These are phyloP conservation scores for Lutraria lutraria DNA, from an alignment of 2,888 invertebrate genomes.

Conservation along the genomic window DNA sequence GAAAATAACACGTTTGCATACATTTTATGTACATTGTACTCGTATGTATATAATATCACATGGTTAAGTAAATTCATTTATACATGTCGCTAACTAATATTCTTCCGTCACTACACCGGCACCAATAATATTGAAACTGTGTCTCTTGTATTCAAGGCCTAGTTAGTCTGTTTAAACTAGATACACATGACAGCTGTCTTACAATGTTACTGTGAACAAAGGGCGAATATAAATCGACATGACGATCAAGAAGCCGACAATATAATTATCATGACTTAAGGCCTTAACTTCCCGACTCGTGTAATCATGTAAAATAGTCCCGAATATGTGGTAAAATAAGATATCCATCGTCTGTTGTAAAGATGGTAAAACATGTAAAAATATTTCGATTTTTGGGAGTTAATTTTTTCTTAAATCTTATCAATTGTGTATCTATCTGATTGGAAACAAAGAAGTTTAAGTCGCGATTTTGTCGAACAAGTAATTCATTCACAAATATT, in stretches of 20 bases:
- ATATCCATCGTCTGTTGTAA: background rate
- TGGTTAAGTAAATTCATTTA: too few relatives aligned
- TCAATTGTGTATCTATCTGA: too few relatives aligned
- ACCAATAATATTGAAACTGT: background rate
- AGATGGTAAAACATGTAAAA: background rate
- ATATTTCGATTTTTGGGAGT: too few relatives aligned
- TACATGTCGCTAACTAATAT: too few relatives aligned
- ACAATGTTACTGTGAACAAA: background rate
- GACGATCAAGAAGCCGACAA: background rate
- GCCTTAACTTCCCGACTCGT: slow-evolving; percentile 16
- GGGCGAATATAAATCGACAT: background rate
- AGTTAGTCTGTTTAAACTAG: background rate
- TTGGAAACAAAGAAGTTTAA: too few relatives aligned
- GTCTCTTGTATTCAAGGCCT: background rate
- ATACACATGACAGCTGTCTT: slow-evolving; percentile 1
- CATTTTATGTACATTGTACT: too few relatives aligned
- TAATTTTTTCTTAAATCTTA: too few relatives aligned
- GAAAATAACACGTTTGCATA: too few relatives aligned
- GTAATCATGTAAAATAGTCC: slow-evolving; percentile 20
- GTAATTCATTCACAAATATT: too few relatives aligned
- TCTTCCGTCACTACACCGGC: background rate
- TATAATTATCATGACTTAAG: slow-evolving; percentile 12
- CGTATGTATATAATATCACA: too few relatives aligned
- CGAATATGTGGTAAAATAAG: slow-evolving; percentile 4
- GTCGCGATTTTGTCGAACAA: too few relatives aligned